Conservation (phyloP, 2,888 invertebrate genomes). For the Nephrocerus scutellatus region DNA sequence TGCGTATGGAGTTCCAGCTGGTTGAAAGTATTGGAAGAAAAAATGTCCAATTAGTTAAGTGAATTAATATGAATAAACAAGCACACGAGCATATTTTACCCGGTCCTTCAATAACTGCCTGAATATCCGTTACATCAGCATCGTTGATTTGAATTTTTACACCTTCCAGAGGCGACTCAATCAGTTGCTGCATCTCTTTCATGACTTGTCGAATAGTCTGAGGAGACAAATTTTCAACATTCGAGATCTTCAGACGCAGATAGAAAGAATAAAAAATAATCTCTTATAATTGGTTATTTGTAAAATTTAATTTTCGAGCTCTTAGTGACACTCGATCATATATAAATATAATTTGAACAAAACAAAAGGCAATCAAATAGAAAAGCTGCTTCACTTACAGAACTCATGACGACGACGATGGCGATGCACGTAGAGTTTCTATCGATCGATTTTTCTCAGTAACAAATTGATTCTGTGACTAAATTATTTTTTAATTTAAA, state of each 20-base stretch:
- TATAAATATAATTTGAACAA: no score
- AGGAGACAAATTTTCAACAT: slow-evolving; percentile 91
- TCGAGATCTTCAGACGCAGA: slow-evolving; percentile 61
- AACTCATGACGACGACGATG: no score
- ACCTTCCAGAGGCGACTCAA: slow-evolving; percentile 80
- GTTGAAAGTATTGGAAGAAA: slow-evolving; percentile 19
- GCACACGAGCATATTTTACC: slow-evolving; percentile 46
- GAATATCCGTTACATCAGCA: slow-evolving; percentile 88
- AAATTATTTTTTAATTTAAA: no score
- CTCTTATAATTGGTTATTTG: no score
- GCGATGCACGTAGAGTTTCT: no score
- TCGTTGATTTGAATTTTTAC: slow-evolving; percentile 84
- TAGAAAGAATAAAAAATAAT: neutral
- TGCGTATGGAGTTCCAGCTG: slow-evolving; percentile 86
- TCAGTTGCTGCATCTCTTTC: slow-evolving; percentile 80
- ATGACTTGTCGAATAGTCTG: slow-evolving; percentile 82
- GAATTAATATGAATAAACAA: slow-evolving; percentile 9
- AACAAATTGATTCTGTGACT: no score
- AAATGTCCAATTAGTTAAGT: slow-evolving; percentile 28
- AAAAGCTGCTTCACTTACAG: no score
- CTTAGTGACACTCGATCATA: no score
- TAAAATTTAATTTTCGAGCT: no score
- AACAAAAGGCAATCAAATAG: no score
- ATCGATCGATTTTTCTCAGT: no score
- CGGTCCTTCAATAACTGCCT: slow-evolving; percentile 87